Percentiles rank a stretch among this genome's conserved stretches.
Evolutionary conservation across 2,797 vertebrate species (phyloP).

Genomic region (Falco concolor): DNA sequence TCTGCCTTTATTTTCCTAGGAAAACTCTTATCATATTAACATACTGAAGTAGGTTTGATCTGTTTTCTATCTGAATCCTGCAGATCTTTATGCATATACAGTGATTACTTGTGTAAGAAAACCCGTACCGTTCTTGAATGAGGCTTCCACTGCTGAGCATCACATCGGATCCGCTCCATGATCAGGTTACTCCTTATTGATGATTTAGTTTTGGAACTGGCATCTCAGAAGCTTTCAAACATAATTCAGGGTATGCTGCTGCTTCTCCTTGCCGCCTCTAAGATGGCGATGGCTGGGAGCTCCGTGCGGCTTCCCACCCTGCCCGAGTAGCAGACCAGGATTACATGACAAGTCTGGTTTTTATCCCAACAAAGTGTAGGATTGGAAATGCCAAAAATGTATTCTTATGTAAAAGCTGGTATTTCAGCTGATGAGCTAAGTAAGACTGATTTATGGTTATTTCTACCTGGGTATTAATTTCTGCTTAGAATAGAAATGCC

Average conservation of each 20-base stretch:
- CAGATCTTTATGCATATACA: neutral
- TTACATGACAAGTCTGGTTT: slow-evolving; percentile 10
- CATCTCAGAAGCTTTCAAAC: neutral
- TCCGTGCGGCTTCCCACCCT: neutral
- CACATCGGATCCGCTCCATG: neutral
- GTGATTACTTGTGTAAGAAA: neutral
- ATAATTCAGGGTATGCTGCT: neutral
- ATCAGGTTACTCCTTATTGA: neutral
- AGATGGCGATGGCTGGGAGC: neutral
- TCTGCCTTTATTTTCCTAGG: neutral
- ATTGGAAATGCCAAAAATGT: slow-evolving; percentile 40
- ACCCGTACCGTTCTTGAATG: neutral
- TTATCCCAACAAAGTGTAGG: neutral
- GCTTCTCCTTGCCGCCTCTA: neutral
- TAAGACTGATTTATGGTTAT: slow-evolving; percentile 67
- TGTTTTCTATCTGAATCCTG: neutral
- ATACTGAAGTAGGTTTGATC: neutral
- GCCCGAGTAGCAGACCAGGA: neutral
- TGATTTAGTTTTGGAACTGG: neutral
- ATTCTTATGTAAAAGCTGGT: slow-evolving; percentile 47
- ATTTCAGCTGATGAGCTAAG: slow-evolving; percentile 68
- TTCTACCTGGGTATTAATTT: slow-evolving; percentile 73
- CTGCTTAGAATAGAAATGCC: slow-evolving; percentile 46
- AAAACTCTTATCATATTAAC: neutral
- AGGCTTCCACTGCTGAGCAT: neutral